phyloP scores from a whole-genome alignment of 2,113 vertebrate genomes.

The Tyto alba region DNA sequence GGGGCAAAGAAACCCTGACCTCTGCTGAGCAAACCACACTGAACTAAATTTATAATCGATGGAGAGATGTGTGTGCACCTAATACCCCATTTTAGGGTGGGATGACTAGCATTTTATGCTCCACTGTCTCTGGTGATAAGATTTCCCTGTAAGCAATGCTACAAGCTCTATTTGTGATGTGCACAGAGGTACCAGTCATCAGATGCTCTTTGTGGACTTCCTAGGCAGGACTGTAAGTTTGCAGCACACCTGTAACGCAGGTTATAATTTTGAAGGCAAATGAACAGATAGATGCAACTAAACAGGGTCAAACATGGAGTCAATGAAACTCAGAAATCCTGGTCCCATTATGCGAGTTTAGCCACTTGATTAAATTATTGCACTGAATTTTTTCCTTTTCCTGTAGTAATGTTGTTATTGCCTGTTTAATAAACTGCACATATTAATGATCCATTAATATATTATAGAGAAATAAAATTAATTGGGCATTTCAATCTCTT shows the following conservation, averaged over 20 bases:
- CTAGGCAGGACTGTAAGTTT: background rate
- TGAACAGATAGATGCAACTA: background rate
- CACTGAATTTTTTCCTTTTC: background rate
- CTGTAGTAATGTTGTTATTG: background rate
- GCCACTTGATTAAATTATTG: background rate
- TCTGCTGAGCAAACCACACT: background rate
- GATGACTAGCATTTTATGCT: background rate
- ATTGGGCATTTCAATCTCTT: background rate
- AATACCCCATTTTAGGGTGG: background rate
- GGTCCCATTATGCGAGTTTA: background rate
- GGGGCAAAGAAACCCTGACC: background rate
- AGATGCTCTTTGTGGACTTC: background rate
- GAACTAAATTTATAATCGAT: background rate
- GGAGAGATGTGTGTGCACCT: background rate
- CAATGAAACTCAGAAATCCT: background rate
- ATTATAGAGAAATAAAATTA: background rate
- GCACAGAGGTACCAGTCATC: fast-evolving
- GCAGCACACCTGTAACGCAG: background rate
- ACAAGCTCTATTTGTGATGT: background rate
- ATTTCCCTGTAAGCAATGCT: background rate
- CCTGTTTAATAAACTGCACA: background rate
- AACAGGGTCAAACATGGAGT: background rate
- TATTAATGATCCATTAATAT: background rate
- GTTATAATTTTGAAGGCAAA: background rate
- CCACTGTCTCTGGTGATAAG: fast-evolving